phyloP scores from a whole-genome alignment of 2,113 vertebrate genomes.

The Callionymus lyra region DNA sequence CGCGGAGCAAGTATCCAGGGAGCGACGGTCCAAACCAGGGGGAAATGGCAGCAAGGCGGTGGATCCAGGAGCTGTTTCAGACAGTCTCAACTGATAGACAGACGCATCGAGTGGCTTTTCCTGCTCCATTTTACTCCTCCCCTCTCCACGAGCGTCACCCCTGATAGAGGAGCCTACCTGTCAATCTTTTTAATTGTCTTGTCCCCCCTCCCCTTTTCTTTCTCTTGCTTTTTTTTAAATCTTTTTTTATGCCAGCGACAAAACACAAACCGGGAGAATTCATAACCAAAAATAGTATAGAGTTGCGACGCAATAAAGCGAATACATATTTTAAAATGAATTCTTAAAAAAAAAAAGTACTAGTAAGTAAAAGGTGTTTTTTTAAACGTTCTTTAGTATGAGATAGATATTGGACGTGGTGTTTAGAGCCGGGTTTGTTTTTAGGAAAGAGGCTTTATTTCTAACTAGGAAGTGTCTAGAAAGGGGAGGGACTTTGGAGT shows the following conservation, averaged over 20 bases:
- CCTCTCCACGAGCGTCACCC: slow-evolving; percentile 96
- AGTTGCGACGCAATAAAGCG: too few species aligned
- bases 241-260: slow-evolving; percentile 45
- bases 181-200: slow-evolving; percentile 99
- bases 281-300: too few species aligned
- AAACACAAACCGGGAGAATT: too few species aligned
- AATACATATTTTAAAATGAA: too few species aligned
- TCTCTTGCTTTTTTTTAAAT: slow-evolving; percentile 87
- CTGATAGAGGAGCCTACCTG: slow-evolving; percentile 98
- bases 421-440: slow-evolving; percentile 1
- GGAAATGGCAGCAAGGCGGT: slow-evolving; percentile 75
- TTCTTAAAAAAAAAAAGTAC: too few species aligned
- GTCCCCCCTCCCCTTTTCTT: slow-evolving; percentile 78
- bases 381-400: too few species aligned
- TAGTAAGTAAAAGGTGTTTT: too few species aligned
- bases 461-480: slow-evolving; percentile 80
- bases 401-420: background rate
- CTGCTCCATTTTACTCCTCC: slow-evolving; percentile 97
- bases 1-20: slow-evolving; percentile 67
- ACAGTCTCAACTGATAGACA: slow-evolving; percentile 99
- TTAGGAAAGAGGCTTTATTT: slow-evolving; percentile 81
- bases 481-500: slow-evolving; percentile 76
- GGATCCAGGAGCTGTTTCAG: slow-evolving; percentile 95
- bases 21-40: slow-evolving; percentile 69
- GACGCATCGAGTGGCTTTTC: slow-evolving; percentile 99